phyloP scores from a whole-genome alignment of 2,797 vertebrate genomes.

The Choloepus didactylus region DNA sequence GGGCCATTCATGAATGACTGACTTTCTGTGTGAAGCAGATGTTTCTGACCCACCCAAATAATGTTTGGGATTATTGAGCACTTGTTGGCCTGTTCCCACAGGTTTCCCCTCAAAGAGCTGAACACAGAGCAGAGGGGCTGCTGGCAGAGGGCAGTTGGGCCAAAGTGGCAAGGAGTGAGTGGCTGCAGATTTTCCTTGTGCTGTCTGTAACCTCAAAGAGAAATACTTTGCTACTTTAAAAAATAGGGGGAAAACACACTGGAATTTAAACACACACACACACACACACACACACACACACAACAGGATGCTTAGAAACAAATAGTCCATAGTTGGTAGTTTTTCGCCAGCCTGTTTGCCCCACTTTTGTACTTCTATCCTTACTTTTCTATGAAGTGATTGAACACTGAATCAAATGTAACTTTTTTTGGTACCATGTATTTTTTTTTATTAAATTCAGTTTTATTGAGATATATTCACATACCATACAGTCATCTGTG shows the following conservation, averaged over 20 bases:
- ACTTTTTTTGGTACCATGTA: background rate
- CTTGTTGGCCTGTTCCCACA: background rate
- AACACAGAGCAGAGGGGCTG: accelerated
- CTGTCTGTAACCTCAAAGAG: background rate
- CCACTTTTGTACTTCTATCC: background rate
- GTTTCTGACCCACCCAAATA: background rate
- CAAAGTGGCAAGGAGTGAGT: background rate
- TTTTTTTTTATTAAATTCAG: background rate
- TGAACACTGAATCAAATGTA: background rate
- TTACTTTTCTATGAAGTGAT: background rate
- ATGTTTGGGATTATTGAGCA: background rate
- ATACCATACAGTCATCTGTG: too few species aligned
- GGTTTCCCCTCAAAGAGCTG: background rate
- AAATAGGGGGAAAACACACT: background rate
- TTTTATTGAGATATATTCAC: too few species aligned
- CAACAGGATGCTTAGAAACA: background rate
- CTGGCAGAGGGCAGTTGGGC: background rate
- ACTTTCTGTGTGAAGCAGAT: background rate
- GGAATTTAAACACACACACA: background rate
- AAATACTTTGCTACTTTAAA: slow-evolving; percentile 56
- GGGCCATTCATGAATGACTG: background rate
- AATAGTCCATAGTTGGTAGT: background rate
- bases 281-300: too few species aligned
- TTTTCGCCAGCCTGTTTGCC: background rate
- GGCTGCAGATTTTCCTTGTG: background rate